These are phyloP conservation scores for Oplegnathus fasciatus DNA, from an alignment of 2,113 vertebrate species.

Conservation along the genomic window DNA sequence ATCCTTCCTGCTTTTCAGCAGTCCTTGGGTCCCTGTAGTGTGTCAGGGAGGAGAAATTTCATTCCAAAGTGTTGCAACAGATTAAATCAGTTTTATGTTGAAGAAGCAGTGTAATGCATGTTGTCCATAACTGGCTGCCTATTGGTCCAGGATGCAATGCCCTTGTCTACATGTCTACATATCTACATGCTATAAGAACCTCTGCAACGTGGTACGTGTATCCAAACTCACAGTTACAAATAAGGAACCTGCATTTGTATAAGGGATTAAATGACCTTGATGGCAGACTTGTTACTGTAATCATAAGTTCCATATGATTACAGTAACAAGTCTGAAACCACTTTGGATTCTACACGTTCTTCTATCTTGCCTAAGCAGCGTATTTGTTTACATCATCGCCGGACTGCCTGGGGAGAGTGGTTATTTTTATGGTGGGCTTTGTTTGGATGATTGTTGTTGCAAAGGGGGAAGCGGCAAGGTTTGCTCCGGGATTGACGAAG, in stretches of 20 bases:
- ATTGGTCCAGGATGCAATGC: not conserved
- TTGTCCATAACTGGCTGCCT: conserved; percentile 23
- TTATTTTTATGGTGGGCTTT: conserved; percentile 81
- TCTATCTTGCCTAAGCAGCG: conserved; percentile 65
- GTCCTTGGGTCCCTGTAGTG: conserved; percentile 37
- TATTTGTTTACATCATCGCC: conserved; percentile 78
- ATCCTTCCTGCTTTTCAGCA: conserved; percentile 63
- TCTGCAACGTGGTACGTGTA: not conserved
- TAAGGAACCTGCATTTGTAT: not conserved
- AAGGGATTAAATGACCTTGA: conserved; percentile 49
- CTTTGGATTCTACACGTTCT: conserved; percentile 46
- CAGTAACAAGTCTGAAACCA: conserved; percentile 38
- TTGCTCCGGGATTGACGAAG: conserved; percentile 62
- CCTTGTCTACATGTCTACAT: too few species aligned
- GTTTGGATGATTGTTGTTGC: conserved; percentile 76
- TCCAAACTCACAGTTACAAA: conserved; percentile 17
- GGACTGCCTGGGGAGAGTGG: conserved; percentile 70
- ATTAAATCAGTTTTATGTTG: conserved; percentile 51
- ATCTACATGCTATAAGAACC: conserved; percentile 1
- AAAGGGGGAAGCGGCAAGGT: conserved; percentile 52
- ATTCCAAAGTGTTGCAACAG: conserved; percentile 60
- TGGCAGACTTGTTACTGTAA: conserved; percentile 45
- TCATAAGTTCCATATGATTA: too few species aligned
- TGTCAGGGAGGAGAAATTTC: conserved; percentile 39
- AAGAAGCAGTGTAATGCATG: conserved; percentile 18